Evolutionary conservation across 2,888 invertebrate genomes (phyloP), one percentile per base, ranked within the genome.

Genomic region (Stictocephala bisonia): DNA sequence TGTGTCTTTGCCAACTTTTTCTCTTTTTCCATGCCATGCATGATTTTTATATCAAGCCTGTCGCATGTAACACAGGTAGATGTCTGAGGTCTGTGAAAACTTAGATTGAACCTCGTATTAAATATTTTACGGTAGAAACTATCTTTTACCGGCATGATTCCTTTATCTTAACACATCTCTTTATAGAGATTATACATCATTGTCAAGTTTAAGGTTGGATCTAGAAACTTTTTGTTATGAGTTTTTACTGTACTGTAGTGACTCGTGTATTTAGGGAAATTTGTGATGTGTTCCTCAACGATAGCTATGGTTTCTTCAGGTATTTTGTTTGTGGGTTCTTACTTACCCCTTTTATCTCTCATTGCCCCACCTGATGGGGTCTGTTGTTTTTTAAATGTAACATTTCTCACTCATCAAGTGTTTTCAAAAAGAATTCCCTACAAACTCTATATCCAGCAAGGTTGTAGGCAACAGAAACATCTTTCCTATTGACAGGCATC

Each of bases 51-150:
- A 27, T 67, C 24, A 6, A 67, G 35, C 27, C 48, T 67, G 24
- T 67, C 66, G 35, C 66, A 67, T n/a, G 26, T 44, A 24, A 24
- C 44, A 67, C 41, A 67, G 11, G 44, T 44, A n/a, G 41, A 41
- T 44, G 44, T 67, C 6, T 44, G 22, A 24, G 66, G 66, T n/a
- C 44, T 67, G 27, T 24, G 48, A 15, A 67, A 67, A 6, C 48
- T 15, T 7, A 67, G 27, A 67, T 71, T 71, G 24, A 71, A 71
- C 20, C 27, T 58, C 60, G 71, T 71, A 40, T 71, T 71, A 18
- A 71, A 58, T n/a, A n/a, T n/a, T n/a, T n/a, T n/a, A n/a, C n/a
- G n/a, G n/a, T n/a, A n/a, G n/a, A n/a, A n/a, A n/a, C 58, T 35
- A 24, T 71, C 58, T 60, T 53, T 71, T 20, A 35, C 58, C 58